phyloP scores from a whole-genome alignment of 2,113 vertebrate genomes.

The Pimephales promelas region DNA sequence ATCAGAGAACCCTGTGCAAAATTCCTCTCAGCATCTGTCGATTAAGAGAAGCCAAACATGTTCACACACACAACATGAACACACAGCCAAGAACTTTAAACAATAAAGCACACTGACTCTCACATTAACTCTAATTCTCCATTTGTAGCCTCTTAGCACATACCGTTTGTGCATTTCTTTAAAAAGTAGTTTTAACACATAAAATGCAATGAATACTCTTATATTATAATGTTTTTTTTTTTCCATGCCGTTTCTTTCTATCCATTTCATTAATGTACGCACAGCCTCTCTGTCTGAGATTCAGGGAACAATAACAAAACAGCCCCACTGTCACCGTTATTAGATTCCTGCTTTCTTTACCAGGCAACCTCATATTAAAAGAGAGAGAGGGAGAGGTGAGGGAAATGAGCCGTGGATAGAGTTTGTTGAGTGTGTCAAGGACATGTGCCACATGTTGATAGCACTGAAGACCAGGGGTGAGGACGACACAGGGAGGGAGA shows the following conservation, averaged over 20 bases:
- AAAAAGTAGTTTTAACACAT: not conserved
- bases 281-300: slow-evolving; percentile 87
- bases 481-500: slow-evolving; percentile 73
- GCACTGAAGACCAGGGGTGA: slow-evolving; percentile 70
- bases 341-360: slow-evolving; percentile 95
- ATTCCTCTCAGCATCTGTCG: slow-evolving; percentile 88
- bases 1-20: slow-evolving; percentile 87
- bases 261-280: slow-evolving; percentile 98
- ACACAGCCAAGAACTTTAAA: slow-evolving; percentile 5
- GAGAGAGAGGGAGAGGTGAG: slow-evolving; percentile 74
- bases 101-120: slow-evolving; percentile 63
- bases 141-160: not conserved
- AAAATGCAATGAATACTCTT: not conserved
- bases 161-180: not conserved
- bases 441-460: slow-evolving; percentile 96
- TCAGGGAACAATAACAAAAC: slow-evolving; percentile 91
- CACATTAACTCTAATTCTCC: slow-evolving; percentile 61
- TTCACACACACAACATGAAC: slow-evolving; percentile 53
- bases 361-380: slow-evolving; percentile 89
- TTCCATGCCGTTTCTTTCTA: slow-evolving; percentile 95
- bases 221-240: slow-evolving; percentile 76
- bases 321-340: slow-evolving; percentile 99
- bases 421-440: slow-evolving; percentile 88
- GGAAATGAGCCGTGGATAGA: slow-evolving; percentile 79
- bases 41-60: slow-evolving; percentile 77